Conservation (phyloP, 1,140 invertebrate genomes). For the Neodiprion fabricii region DNA sequence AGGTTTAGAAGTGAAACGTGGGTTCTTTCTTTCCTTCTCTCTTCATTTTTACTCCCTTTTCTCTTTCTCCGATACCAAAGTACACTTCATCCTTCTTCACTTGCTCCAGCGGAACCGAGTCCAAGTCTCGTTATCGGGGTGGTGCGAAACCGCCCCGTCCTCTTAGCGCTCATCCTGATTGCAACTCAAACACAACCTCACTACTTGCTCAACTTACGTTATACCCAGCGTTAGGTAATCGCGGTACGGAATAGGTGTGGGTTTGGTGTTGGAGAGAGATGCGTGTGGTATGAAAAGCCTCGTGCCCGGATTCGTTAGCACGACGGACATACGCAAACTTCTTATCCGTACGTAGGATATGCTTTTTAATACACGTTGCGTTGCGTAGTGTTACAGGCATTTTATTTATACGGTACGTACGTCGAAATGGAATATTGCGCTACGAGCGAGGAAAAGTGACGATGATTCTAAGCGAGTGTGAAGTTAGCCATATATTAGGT, state of each 20-base stretch:
- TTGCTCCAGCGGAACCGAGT: background rate
- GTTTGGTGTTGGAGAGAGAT: too few species aligned
- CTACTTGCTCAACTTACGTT: background rate
- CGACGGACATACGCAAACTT: background rate
- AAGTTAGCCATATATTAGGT: too few species aligned
- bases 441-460: too few species aligned
- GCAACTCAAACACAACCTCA: slow-evolving; percentile 48
- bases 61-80: background rate
- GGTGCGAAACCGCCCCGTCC: slow-evolving; percentile 51
- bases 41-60: background rate
- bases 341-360: too few species aligned
- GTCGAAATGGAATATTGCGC: too few species aligned
- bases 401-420: too few species aligned
- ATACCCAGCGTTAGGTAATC: too few species aligned
- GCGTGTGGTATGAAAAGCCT: slow-evolving; percentile 30
- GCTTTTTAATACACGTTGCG: too few species aligned
- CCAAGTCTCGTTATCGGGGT: slow-evolving; percentile 49
- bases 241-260: too few species aligned
- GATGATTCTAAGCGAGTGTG: too few species aligned
- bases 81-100: background rate
- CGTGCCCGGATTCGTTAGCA: slow-evolving; percentile 47
- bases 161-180: slow-evolving; percentile 57
- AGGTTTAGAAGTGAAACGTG: background rate
- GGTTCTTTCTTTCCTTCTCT: background rate
- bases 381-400: too few species aligned